These are phyloP conservation scores for Ispidina lecontei DNA, from an alignment of 2,797 vertebrate species.

Conservation along the genomic window DNA sequence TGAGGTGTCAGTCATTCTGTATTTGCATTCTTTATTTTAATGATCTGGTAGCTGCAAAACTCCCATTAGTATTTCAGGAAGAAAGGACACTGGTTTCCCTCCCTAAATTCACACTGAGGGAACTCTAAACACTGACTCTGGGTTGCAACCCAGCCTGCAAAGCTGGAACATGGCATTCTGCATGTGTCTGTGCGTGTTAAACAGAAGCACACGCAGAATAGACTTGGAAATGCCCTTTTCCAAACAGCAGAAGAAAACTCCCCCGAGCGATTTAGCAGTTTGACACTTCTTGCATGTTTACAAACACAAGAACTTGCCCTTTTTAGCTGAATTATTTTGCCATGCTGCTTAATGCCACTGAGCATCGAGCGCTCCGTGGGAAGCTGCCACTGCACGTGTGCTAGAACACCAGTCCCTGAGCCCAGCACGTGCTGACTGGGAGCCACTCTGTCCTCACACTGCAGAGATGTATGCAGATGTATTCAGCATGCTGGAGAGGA, in stretches of 20 bases:
- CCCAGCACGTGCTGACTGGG: not conserved
- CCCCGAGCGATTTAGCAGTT: not conserved
- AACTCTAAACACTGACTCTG: not conserved
- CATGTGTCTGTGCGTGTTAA: not conserved
- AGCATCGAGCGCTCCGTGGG: not conserved
- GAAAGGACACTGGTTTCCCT: not conserved
- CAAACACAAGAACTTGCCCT: constrained; percentile 36
- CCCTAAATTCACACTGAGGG: not conserved
- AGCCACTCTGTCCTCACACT: not conserved
- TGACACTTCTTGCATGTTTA: constrained; percentile 34
- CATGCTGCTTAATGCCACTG: constrained; percentile 51
- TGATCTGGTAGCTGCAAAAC: not conserved
- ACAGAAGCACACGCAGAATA: not conserved
- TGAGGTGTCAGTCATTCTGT: not conserved
- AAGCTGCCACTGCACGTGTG: not conserved
- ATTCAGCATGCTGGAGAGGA: not conserved
- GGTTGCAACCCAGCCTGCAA: not conserved
- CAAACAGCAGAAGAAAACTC: not conserved
- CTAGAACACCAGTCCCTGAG: not conserved
- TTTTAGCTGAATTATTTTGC: constrained; percentile 30
- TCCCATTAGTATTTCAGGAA: not conserved
- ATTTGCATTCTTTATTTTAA: not conserved
- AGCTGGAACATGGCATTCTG: not conserved
- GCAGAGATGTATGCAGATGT: not conserved
- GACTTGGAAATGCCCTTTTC: constrained; percentile 3